Base-by-base conservation (phyloP, 2,888 invertebrate genomes). In the Parnassius orleans region DNA sequence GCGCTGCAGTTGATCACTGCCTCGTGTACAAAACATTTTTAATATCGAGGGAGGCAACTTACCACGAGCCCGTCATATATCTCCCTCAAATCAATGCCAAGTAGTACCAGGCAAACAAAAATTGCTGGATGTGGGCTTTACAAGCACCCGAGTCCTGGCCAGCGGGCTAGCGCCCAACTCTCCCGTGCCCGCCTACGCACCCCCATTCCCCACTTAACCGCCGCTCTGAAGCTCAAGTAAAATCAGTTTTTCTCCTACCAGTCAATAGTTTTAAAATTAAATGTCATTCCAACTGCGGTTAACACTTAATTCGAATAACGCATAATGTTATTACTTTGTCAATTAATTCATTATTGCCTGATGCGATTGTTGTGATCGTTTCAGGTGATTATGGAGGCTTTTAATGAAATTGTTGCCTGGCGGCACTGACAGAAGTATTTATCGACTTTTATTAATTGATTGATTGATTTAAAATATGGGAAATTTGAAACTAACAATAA, bases 81-180 rank as follows among this genome's bases (percentile, higher is more conserved):
- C 83, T 85, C 78, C 79, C 79, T 79, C 80, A 81, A 90, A 84
- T 90, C 91, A 91, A 91, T 91, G 91, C 91, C 91, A 91, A 91
- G 84, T 88, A 82, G 80, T 86, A 91, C 90, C 78, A 91, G 90
- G 91, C 73, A 66, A 59, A 42, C 79, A 87, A 76, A 74, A 79
- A 66, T 48, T 50, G 61, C 56, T 61, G 79, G 83, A 75, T 83
- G 79, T 74, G 75, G 69, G 62, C 60, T 69, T 85, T 83, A 81
- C 81, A 83, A 69, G 69, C 68, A 46, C 41, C 54, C 54, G 54
- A 10, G 15, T 68, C 60, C 48, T 51, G 47, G 48, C 48, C 60
- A 42, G 55, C 57, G 50, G 48, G 64, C 63, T 66, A 58, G 64
- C 63, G 62, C 63, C 52, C 48, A 51, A 42, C 48, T 56, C 61